Evolutionary conservation across 2,888 invertebrate species (phyloP).

Genomic region (Chelonus formosanus): DNA sequence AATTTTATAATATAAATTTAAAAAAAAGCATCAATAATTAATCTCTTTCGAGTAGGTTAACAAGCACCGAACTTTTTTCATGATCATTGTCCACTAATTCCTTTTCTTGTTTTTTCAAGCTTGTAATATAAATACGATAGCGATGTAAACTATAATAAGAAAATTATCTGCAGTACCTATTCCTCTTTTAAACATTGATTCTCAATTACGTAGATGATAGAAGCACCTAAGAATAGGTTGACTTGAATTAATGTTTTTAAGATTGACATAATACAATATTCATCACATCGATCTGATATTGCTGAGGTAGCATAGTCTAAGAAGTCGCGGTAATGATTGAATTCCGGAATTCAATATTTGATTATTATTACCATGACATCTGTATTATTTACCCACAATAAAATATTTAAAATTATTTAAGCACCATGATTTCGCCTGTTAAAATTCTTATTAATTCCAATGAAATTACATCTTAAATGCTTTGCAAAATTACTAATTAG

Average conservation of each 20-base stretch:
- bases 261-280: conserved; percentile 1
- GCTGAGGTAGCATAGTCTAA: conserved; percentile 28
- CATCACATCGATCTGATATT: conserved; percentile 20
- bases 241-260: conserved; percentile 17
- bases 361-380: no score
- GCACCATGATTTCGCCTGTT: no score
- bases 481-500: no score
- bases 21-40: conserved; percentile 21
- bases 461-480: no score
- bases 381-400: no score
- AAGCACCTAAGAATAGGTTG: conserved; percentile 8
- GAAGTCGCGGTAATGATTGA: not conserved
- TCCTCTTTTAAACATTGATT: conserved; percentile 12
- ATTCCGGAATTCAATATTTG: no score
- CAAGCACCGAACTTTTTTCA: conserved; percentile 33
- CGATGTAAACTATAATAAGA: conserved; percentile 26
- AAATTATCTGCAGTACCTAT: conserved; percentile 32
- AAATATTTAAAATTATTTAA: no score
- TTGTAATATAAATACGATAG: not conserved
- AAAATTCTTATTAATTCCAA: no score
- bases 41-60: conserved; percentile 32
- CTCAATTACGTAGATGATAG: conserved; percentile 1
- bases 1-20: not conserved
- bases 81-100: no score
- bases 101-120: no score